Percentiles rank a stretch among this genome's conserved stretches.
These are phyloP conservation scores for Grallaria varia DNA, from an alignment of 2,113 vertebrate species.

Conservation along the genomic window DNA sequence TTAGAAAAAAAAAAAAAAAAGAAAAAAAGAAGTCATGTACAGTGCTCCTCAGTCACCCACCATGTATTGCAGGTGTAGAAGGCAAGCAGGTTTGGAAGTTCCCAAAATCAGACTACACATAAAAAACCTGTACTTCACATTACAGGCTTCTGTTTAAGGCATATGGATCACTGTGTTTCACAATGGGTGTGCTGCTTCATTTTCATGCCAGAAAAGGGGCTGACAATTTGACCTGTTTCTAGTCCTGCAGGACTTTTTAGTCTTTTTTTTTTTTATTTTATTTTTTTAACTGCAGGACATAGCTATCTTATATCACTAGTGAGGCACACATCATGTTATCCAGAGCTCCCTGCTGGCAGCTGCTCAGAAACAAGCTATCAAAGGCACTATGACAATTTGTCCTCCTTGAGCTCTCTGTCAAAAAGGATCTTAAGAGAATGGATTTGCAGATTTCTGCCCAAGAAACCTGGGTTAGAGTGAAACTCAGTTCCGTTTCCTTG, in stretches of 20 bases:
- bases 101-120: not conserved
- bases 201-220: not conserved
- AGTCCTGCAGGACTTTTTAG: not conserved
- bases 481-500: not conserved
- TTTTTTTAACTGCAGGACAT: not conserved
- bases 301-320: not conserved
- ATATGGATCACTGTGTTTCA: not conserved
- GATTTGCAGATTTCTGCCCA: not conserved
- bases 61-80: not conserved
- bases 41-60: not conserved
- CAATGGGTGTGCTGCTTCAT: not conserved
- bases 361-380: not conserved
- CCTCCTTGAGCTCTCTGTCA: not conserved
- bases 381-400: not conserved
- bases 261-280: not conserved
- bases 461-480: not conserved
- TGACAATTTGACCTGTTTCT: not conserved
- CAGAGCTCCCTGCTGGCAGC: not conserved
- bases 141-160: not conserved
- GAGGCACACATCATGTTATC: rapidly evolving
- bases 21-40: not conserved
- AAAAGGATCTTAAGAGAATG: not conserved
- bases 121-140: not conserved
- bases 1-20: not conserved
- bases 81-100: not conserved